Percentiles rank a stretch among this genome's conserved stretches.
These are phyloP conservation scores for Acanthaster planci DNA, from an alignment of 35 echinoderm and acorn worm species.

Conservation along the genomic window DNA sequence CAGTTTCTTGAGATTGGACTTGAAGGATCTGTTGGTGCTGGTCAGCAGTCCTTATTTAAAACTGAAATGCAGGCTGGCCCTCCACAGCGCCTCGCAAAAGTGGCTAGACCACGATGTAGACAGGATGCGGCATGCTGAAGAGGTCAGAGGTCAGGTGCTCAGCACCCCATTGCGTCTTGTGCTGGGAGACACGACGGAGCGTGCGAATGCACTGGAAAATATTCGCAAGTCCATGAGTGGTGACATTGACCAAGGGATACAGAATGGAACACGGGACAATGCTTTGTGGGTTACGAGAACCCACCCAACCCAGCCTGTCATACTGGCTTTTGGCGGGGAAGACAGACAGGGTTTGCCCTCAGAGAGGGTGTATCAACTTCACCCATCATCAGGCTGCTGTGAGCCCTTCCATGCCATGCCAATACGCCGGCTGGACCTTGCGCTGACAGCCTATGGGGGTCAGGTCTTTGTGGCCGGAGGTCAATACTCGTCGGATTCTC, in stretches of 20 bases:
- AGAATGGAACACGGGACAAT: neutral
- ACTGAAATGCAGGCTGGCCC: neutral
- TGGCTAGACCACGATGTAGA: slow-evolving; percentile 29
- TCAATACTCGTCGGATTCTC: slow-evolving; percentile 67
- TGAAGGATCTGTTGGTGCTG: slow-evolving; percentile 13
- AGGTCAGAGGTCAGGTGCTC: slow-evolving; percentile 12
- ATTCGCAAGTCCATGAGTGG: neutral
- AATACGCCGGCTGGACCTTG: slow-evolving; percentile 62
- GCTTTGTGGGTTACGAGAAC: slow-evolving; percentile 13
- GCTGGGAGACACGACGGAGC: slow-evolving; percentile 5
- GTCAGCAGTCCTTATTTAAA: slow-evolving; percentile 2
- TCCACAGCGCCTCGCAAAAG: slow-evolving; percentile 11
- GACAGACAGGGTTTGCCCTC: slow-evolving; percentile 42
- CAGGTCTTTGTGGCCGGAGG: slow-evolving; percentile 87
- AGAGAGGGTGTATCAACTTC: slow-evolving; percentile 48
- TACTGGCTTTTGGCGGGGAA: slow-evolving; percentile 69
- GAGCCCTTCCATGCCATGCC: slow-evolving; percentile 50
- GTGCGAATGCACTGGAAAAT: neutral
- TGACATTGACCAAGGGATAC: neutral
- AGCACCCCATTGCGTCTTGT: slow-evolving; percentile 14
- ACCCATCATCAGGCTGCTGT: slow-evolving; percentile 45
- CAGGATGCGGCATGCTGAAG: neutral
- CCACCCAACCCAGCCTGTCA: slow-evolving; percentile 26
- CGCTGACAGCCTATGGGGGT: slow-evolving; percentile 44
- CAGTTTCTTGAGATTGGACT: neutral